Conservation (phyloP, 2,888 invertebrate species). For the Melipona bicolor region DNA sequence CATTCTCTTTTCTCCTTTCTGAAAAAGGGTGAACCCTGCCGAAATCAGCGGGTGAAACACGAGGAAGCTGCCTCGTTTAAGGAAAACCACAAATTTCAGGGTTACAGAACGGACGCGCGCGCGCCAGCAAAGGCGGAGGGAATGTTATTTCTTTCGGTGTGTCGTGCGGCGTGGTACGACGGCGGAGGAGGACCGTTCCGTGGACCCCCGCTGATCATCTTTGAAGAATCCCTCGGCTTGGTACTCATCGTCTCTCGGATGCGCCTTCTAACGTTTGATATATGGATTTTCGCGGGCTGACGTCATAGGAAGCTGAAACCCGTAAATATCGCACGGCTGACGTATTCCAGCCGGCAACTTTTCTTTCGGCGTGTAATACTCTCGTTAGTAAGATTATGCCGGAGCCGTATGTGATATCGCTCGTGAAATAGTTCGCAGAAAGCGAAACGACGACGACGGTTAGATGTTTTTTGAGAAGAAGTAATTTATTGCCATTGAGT, state of each 20-base stretch:
- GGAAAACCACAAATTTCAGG: conserved; percentile 67
- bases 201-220: conserved; percentile 60
- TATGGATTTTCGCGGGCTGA: conserved; percentile 62
- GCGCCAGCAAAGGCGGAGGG: not conserved
- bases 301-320: conserved; percentile 55
- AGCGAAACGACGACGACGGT: not conserved
- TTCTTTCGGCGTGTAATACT: not conserved
- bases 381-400: not conserved
- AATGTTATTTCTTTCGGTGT: not conserved
- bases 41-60: conserved; percentile 42
- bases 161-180: conserved; percentile 30
- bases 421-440: not conserved
- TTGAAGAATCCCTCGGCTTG: conserved; percentile 57
- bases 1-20: not conserved
- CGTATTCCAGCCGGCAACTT: not conserved
- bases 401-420: not conserved
- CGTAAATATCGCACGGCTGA: conserved; percentile 27
- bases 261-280: conserved; percentile 52
- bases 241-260: conserved; percentile 62
- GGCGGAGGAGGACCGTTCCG: conserved; percentile 35
- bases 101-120: conserved; percentile 5
- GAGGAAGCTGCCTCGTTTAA: conserved; percentile 69
- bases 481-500: not conserved
- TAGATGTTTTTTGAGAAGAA: not conserved
- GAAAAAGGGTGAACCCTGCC: conserved; percentile 55